Evolutionary conservation across 2,113 vertebrate species (phyloP), one percentile per base, ranked within the genome.

Genomic region (Hipposideros armiger): DNA sequence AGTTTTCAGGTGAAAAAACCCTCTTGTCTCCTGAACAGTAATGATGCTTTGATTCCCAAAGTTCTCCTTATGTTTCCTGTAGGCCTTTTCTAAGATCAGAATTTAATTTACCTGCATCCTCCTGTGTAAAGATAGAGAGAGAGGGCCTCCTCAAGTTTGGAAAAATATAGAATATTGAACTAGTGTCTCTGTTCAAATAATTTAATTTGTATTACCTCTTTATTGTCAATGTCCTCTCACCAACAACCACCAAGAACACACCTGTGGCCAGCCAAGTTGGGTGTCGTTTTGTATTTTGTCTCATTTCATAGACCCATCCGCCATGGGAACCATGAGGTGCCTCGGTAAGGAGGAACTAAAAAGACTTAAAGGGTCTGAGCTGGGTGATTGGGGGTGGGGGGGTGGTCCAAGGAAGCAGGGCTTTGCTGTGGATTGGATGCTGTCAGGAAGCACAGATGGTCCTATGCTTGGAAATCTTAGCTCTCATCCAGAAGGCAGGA

Each of bases 281-380:
- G 5, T 16, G 74, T 54, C 58, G 42, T n/a, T 56, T 16, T 54
- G 14, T 56, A 17, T 56, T 56, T 56, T 56, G 17, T 1, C 5
- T 67, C 11, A 5, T 52, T 92, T 32, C 26, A 11, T 11, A 42
- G 56, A 69, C 4, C 26, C 24, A 1, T 5, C 10, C 11, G 36
- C 24, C 32, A 24, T 1, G 20, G 45, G 42, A 42, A n/a, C 32
- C 47, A 4, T 2, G 11, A 2, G 2, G 69, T 11, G 3, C n/a
- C 42, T 36, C 36, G 5, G 11, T 16, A 19, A 50, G 42, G 67
- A 30, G 72, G 45, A 1, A 28, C 0, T n/a, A 11, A 11, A 85
- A 78, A 30, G 82, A 80, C 16, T 62, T 20, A 30, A 5, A 17
- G 24, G 60, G 22, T 28, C 13, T 26, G 58, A 42, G 40, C 22